Evolutionary conservation across 1,140 invertebrate genomes (phyloP), one percentile per base, ranked within the genome.

Genomic region (Linepithema humile): DNA sequence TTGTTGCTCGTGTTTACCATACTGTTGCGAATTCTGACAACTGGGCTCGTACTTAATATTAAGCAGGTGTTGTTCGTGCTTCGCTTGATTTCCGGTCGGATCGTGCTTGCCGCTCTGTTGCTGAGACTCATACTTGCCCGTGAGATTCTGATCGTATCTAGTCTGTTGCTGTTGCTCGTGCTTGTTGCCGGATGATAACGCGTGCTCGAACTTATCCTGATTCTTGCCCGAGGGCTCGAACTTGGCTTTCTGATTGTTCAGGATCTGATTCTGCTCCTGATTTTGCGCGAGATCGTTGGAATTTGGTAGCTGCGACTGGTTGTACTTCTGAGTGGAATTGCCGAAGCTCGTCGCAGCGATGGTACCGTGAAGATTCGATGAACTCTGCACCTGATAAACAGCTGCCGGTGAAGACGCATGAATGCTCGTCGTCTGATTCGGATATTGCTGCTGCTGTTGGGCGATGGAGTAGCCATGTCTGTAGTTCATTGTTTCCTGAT

Each of bases 401-500:
- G 62, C 32, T 10, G 77, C 35, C 15, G 73, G 57, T 4, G 89
- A 82, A 9, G 87, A 64, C 15, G 86, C n/a, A n/a, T 89, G 88
- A 20, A 70, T 62, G 40, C 32, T 70, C 9, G 65, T 3, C 3
- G 59, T 10, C 9, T 88, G 84, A 32, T 57, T 57, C 0, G 62
- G 45, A 15, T 59, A 62, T 10, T 59, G 62, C 10, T 77, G 82
- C 17, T 87, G 87, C 23, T 88, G 86, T 32, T 85, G 84, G 0
- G 82, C 72, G 7, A 60, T 65, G 0, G 86, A 62, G 23, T 91
- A 93, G 77, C 90, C 91, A 75, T 92, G 92, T 67, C 91, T 89
- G 17, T 91, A 93, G 62, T 87, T 91, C 2, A n/a, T n/a, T n/a
- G 90, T 64, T 9, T 94, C 93, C 32, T 91, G 91, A 17, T 67